Evolutionary conservation across 2,797 vertebrate species (phyloP).

Genomic region (Acanthiza pusilla): DNA sequence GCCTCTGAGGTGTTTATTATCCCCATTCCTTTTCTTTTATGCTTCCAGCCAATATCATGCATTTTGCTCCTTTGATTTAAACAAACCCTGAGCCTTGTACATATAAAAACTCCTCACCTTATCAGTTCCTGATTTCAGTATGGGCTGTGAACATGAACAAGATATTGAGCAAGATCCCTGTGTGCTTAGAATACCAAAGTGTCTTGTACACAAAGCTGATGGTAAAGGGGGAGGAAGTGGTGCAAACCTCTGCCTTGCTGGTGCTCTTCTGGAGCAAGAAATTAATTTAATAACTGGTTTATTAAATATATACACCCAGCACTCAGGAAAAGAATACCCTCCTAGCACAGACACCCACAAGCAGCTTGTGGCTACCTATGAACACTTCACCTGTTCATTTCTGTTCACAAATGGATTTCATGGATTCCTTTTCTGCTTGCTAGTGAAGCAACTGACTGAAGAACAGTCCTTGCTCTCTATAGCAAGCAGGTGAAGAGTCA

Average conservation of each 20-base stretch:
- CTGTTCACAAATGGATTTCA: neutral
- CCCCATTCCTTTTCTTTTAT: neutral
- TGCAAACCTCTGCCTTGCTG: neutral
- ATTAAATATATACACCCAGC: neutral
- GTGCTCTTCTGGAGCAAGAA: neutral
- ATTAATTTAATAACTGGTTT: no score
- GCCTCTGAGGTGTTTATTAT: neutral
- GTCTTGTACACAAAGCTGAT: neutral
- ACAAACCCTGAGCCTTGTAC: neutral
- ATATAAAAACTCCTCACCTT: neutral
- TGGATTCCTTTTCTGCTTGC: neutral
- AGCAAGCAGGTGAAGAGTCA: neutral
- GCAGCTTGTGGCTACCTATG: neutral
- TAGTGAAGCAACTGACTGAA: neutral
- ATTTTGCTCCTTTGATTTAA: neutral
- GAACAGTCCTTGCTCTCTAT: neutral
- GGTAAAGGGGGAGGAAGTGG: neutral
- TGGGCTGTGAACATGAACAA: neutral
- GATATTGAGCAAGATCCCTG: neutral
- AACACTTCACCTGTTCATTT: neutral
- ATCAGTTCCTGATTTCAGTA: neutral
- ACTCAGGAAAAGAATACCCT: neutral
- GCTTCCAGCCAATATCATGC: neutral
- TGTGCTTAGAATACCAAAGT: neutral
- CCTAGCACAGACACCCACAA: neutral